A percentile compares a stretch with the other conserved stretches of the same genome.
Evolutionary conservation across 2,797 vertebrate genomes (phyloP).

Genomic region (Etheostoma nigrum): DNA sequence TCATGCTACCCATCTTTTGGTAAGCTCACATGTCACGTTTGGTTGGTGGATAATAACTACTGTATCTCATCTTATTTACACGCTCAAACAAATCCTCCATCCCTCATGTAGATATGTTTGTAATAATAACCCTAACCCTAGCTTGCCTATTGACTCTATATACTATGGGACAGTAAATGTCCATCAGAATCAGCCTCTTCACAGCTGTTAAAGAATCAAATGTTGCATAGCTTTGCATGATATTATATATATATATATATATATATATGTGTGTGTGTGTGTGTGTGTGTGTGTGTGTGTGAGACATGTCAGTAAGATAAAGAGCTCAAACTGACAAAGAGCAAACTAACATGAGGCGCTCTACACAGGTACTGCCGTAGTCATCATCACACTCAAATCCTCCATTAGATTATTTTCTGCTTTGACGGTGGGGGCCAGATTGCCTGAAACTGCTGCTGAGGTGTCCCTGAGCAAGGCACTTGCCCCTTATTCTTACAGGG

Average conservation of each 20-base stretch:
- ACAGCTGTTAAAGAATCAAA: slow-evolving; percentile 6
- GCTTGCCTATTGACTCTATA: not conserved
- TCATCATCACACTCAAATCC: slow-evolving; percentile 14
- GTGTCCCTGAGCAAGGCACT: slow-evolving; percentile 68
- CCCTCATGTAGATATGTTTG: slow-evolving; percentile 8
- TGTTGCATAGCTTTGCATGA: slow-evolving; percentile 69
- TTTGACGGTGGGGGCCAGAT: not conserved
- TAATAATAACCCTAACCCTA: not conserved
- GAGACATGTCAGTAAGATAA: slow-evolving; percentile 17
- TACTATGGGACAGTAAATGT: not conserved
- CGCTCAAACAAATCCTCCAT: slow-evolving; percentile 5
- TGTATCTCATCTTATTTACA: slow-evolving; percentile 1
- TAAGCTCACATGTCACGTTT: not conserved
- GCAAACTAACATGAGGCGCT: slow-evolving; percentile 1
- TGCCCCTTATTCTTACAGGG: slow-evolving; percentile 39
- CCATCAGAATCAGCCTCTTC: slow-evolving; percentile 8
- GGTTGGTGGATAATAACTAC: not conserved
- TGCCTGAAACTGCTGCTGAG: slow-evolving; percentile 28
- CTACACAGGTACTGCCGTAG: not conserved
- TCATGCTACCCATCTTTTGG: not conserved
- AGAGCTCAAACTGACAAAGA: not conserved
- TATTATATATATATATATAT: not conserved
- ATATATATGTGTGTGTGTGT: no score
- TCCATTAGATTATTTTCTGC: no score
- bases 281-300: not conserved